A percentile compares a stretch with the other conserved stretches of the same genome.
These are phyloP conservation scores for Drosophila seclusa DNA, from an alignment of 2,888 invertebrate species.

Conservation along the genomic window DNA sequence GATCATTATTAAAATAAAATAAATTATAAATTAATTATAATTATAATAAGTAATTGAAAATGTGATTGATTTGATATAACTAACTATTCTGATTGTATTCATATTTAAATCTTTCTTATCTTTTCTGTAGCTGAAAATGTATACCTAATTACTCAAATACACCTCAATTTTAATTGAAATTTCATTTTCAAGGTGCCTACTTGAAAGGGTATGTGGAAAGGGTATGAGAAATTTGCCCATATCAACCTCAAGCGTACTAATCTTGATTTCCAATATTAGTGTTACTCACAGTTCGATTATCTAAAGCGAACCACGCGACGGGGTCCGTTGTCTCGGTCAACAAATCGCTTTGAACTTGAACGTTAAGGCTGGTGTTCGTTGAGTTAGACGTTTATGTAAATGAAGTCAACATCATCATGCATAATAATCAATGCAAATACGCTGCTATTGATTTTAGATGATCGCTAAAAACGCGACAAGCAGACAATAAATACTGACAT, in stretches of 20 bases:
- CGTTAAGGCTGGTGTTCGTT: constrained; percentile 3
- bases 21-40: too few species aligned
- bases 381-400: constrained; percentile 44
- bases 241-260: background rate
- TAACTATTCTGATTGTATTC: background rate
- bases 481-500: constrained; percentile 39
- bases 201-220: background rate
- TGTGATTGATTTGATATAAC: too few species aligned
- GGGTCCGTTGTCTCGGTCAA: constrained; percentile 43
- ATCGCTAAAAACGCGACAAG: constrained; percentile 41
- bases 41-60: background rate
- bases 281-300: constrained; percentile 24
- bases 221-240: background rate
- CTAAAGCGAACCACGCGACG: constrained; percentile 21
- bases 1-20: background rate
- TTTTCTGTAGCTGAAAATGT: background rate
- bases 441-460: constrained; percentile 54
- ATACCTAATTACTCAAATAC: background rate
- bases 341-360: constrained; percentile 65
- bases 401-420: constrained; percentile 30
- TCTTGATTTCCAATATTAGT: constrained; percentile 3
- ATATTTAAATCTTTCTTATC: background rate
- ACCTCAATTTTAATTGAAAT: background rate
- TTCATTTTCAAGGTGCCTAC: background rate
- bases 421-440: constrained; percentile 56